phyloP scores from a whole-genome alignment of 2,888 invertebrate genomes.

The Alentia gelatinosa region DNA sequence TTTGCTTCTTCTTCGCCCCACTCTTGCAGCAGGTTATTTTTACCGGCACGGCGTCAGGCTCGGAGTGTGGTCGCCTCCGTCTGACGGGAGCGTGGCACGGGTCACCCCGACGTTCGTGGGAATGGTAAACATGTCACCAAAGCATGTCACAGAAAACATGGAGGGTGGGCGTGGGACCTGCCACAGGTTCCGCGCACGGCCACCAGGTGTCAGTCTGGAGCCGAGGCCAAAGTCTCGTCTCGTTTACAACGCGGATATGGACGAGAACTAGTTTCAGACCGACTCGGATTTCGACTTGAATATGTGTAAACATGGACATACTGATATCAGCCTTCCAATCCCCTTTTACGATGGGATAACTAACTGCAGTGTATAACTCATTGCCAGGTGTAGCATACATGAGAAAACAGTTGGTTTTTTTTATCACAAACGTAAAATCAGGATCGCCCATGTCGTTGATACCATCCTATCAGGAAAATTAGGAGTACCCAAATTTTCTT shows the following conservation, averaged over 20 bases:
- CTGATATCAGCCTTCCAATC: too few species aligned
- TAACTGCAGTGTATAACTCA: neutral
- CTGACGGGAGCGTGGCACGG: neutral
- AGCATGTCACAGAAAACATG: neutral
- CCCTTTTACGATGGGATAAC: too few species aligned
- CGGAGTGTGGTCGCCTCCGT: neutral
- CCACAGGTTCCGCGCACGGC: neutral
- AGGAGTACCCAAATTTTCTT: too few species aligned
- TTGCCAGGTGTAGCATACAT: neutral
- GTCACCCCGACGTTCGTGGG: neutral
- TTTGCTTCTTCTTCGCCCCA: neutral
- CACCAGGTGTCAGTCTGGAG: neutral
- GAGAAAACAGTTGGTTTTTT: neutral
- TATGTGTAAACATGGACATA: too few species aligned
- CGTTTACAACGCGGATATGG: too few species aligned
- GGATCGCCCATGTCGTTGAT: too few species aligned
- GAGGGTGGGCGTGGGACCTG: neutral
- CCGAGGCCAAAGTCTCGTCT: too few species aligned
- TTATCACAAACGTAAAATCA: too few species aligned
- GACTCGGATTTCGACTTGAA: too few species aligned
- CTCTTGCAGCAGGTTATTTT: neutral
- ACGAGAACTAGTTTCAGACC: too few species aligned
- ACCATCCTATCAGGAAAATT: too few species aligned
- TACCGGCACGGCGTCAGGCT: neutral
- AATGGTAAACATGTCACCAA: conserved; percentile 8